Evolutionary conservation across 2,113 vertebrate species (phyloP), one percentile per base, ranked within the genome.

Genomic region (Speoplatyrhinus poulsoni): DNA sequence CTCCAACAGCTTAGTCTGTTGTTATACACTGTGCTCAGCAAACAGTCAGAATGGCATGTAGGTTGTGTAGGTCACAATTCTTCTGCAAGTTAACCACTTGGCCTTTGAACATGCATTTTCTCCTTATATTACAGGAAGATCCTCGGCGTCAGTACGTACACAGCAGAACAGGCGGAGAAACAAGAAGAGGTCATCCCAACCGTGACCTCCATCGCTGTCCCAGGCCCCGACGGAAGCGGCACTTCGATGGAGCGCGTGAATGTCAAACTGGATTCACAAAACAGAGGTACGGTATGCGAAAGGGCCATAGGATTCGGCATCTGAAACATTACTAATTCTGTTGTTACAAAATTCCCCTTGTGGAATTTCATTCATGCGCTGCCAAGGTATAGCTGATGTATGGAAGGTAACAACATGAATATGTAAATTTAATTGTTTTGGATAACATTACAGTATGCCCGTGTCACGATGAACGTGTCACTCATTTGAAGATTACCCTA

Each of bases 171-270:
- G 79, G 80, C 90, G 15, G 88, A 91, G 65, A 91, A 91, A 84
- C 86, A 91, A 85, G 86, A 89, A 78, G 88, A 91, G 82, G 90
- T 91, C 72, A 88, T 91, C 50, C 85, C 90, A 0, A 76, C 88
- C 0, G 90, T 91, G 79, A 84, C 86, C 79, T 90, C 90, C 60
- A 82, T 90, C 53, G 85, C 77, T 9, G 69, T 83, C 77, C 73
- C 85, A 33, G 82, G 84, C 61, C 84, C 85, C 19, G 26, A 26
- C 26, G 26, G 2, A 83, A 87, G 81, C 85, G 82, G 19, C 82
- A 88, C 58, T 72, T 75, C 83, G 3, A 67, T 79, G 81, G 88
- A 90, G 65, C 72, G 65, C 54, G 81, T 87, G 78, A 85, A 90
- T 57, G 70, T 84, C 66, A 86, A 90, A 74, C 19, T 84, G 70